Conservation (phyloP, 2,113 vertebrate species). For the Malurus cyaneus region DNA sequence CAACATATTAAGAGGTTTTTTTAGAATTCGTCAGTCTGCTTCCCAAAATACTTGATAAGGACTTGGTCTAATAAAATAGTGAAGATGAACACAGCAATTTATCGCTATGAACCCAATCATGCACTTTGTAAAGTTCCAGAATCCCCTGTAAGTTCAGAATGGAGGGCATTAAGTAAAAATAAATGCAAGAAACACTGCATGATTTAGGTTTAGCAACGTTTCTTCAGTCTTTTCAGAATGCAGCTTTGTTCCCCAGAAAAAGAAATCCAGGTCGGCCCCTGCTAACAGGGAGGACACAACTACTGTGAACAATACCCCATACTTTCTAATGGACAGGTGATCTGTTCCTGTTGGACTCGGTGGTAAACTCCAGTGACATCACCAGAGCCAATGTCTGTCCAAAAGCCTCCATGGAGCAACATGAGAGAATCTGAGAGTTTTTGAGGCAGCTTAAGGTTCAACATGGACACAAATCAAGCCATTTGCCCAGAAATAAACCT, state of each 20-base stretch:
- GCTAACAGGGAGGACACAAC: neutral
- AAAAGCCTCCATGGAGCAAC: neutral
- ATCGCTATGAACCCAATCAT: neutral
- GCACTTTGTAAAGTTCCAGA: neutral
- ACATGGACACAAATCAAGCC: neutral
- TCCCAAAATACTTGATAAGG: neutral
- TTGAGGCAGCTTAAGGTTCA: neutral
- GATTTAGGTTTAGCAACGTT: neutral
- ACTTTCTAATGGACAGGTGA: neutral
- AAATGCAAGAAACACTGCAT: neutral
- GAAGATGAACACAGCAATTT: neutral
- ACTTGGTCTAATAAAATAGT: neutral
- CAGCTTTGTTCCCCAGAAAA: neutral
- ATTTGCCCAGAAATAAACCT: neutral
- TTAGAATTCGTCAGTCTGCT: neutral
- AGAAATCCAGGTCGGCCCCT: neutral
- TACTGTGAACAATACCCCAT: neutral
- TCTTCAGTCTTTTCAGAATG: neutral
- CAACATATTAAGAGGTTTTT: neutral
- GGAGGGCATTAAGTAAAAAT: neutral
- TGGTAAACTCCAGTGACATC: neutral
- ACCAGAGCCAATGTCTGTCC: neutral
- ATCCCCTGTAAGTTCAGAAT: neutral
- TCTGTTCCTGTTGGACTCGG: neutral
- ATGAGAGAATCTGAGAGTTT: neutral